These are phyloP conservation scores for Trissolcus japonicus DNA, from an alignment of 2,888 invertebrate species.

Conservation along the genomic window DNA sequence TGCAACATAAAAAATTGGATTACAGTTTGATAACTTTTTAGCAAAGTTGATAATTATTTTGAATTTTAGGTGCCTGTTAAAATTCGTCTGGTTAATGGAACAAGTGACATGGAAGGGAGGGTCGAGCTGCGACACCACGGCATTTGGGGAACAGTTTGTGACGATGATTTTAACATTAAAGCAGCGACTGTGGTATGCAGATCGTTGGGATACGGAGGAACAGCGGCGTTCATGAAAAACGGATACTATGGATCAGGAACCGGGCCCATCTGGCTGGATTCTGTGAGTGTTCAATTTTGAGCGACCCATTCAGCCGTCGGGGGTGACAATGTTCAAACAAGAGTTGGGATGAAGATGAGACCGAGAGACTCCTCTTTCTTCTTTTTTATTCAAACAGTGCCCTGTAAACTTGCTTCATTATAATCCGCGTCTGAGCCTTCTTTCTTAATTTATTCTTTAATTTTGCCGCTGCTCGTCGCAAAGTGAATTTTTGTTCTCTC, in stretches of 20 bases:
- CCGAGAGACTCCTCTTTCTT: too few species aligned
- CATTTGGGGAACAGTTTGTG: slow-evolving; percentile 87
- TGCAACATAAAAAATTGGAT: background rate
- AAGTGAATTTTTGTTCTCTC: slow-evolving; percentile 8
- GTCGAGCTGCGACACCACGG: slow-evolving; percentile 83
- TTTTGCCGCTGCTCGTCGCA: background rate
- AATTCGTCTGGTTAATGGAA: slow-evolving; percentile 81
- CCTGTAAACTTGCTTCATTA: slow-evolving; percentile 26
- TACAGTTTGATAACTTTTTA: too few species aligned
- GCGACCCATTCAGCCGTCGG: background rate
- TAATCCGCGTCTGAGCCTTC: slow-evolving; percentile 1
- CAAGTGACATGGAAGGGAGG: slow-evolving; percentile 80
- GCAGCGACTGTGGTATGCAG: slow-evolving; percentile 82
- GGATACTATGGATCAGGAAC: slow-evolving; percentile 79
- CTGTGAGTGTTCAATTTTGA: slow-evolving; percentile 73
- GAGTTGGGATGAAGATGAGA: too few species aligned
- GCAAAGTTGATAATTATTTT: background rate
- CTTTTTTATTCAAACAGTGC: too few species aligned
- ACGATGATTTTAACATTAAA: slow-evolving; percentile 83
- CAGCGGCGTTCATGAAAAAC: slow-evolving; percentile 77
- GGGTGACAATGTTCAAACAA: background rate
- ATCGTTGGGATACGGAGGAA: slow-evolving; percentile 79
- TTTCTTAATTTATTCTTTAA: slow-evolving; percentile 27
- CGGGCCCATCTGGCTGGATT: slow-evolving; percentile 85
- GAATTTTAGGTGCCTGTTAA: slow-evolving; percentile 77